These are phyloP conservation scores for Leptarthrus brevirostris DNA, from an alignment of 2,888 invertebrate genomes.

Conservation along the genomic window DNA sequence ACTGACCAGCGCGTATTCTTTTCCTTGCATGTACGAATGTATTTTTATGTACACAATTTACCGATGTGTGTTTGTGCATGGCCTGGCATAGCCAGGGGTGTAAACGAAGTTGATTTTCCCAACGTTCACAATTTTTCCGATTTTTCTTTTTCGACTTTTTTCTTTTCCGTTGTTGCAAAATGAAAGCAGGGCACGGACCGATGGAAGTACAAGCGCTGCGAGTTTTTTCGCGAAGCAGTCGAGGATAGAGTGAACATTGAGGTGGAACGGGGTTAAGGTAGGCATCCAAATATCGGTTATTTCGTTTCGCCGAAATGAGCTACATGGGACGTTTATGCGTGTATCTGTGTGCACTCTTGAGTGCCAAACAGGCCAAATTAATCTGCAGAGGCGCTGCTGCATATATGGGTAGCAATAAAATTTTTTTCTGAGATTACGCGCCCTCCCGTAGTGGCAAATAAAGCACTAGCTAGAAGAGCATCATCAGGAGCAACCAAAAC, in stretches of 20 bases:
- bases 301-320: constrained; percentile 44
- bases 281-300: constrained; percentile 49
- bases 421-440: constrained; percentile 46
- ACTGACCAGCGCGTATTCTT: constrained; percentile 53
- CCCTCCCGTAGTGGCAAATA: constrained; percentile 37
- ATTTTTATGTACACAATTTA: constrained; percentile 45
- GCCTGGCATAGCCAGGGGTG: constrained; percentile 55
- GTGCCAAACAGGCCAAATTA: constrained; percentile 48
- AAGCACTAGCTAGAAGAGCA: constrained; percentile 47
- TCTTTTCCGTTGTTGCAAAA: constrained; percentile 40
- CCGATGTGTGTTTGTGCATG: constrained; percentile 54
- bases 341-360: constrained; percentile 43
- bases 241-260: constrained; percentile 20
- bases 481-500: constrained; percentile 39
- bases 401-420: constrained; percentile 50
- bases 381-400: constrained; percentile 50
- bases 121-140: constrained; percentile 45
- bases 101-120: constrained; percentile 58
- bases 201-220: constrained; percentile 28
- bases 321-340: constrained; percentile 3
- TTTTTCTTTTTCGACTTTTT: constrained; percentile 14
- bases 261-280: neutral
- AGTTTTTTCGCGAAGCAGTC: constrained; percentile 42
- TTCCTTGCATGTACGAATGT: constrained; percentile 34
- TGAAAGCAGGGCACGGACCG: constrained; percentile 42